Percentiles rank a stretch among this genome's conserved stretches.
Conservation (phyloP, 2,888 invertebrate genomes). For the Osmoderma eremita region DNA sequence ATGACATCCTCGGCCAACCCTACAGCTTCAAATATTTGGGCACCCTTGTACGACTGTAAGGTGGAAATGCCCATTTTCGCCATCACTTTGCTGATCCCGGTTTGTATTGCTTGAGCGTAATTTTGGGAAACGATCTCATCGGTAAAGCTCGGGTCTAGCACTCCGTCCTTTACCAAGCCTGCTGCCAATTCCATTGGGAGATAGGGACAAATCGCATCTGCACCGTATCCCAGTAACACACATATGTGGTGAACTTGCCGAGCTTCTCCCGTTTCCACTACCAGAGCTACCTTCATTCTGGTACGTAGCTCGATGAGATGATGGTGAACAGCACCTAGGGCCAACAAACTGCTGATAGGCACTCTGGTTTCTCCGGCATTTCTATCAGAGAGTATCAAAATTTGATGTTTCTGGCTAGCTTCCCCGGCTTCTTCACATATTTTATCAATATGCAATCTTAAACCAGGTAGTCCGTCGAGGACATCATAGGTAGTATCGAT, state of each 20-base stretch:
- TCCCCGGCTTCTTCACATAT: constrained; percentile 83
- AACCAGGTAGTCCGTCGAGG: constrained; percentile 77
- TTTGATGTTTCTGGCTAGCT: constrained; percentile 75
- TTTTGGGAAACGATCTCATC: constrained; percentile 86
- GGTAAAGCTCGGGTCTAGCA: constrained; percentile 78
- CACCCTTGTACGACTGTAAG: constrained; percentile 97
- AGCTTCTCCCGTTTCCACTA: constrained; percentile 96
- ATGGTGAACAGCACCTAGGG: constrained; percentile 94
- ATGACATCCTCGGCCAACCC: constrained; percentile 93
- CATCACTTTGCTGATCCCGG: constrained; percentile 82
- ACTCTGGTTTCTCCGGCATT: constrained; percentile 71
- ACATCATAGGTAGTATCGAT: constrained; percentile 88
- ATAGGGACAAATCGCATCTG: constrained; percentile 98
- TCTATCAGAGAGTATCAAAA: constrained; percentile 88
- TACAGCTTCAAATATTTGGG: constrained; percentile 99
- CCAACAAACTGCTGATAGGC: constrained; percentile 84
- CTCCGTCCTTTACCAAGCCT: constrained; percentile 85
- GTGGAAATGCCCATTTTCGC: constrained; percentile 99
- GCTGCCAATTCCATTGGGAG: constrained; percentile 93
- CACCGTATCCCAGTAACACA: constrained; percentile 93
- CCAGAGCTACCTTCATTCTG: constrained; percentile 94
- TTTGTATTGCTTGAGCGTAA: constrained; percentile 81
- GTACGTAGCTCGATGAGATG: constrained; percentile 93
- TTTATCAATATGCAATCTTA: constrained; percentile 80
- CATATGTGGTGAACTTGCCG: constrained; percentile 97